phyloP scores from a whole-genome alignment of 2,113 vertebrate genomes.

The Pterocles orientalis region DNA sequence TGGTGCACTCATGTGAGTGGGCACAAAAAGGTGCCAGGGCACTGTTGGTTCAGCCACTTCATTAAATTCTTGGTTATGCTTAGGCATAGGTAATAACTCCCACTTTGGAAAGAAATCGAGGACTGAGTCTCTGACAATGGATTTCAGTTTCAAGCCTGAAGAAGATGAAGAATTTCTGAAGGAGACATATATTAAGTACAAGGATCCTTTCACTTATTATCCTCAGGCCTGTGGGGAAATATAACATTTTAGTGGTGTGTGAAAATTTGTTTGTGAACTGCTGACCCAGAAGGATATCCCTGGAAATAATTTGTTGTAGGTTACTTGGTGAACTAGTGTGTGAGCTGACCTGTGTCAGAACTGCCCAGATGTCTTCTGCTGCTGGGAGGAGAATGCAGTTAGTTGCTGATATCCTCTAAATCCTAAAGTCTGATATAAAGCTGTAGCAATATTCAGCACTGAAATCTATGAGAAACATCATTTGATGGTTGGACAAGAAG shows the following conservation, averaged over 20 bases:
- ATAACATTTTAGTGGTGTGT: not conserved
- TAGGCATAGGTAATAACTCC: not conserved
- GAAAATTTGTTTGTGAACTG: conserved; percentile 21
- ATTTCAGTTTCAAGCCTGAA: not conserved
- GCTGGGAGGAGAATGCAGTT: not conserved
- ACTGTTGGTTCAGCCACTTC: not conserved
- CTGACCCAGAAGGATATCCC: not conserved
- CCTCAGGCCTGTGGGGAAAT: not conserved
- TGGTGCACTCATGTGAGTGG: not conserved
- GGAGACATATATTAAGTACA: not conserved
- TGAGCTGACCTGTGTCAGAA: not conserved
- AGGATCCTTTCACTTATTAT: not conserved
- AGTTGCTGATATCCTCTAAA: not conserved
- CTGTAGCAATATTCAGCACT: not conserved
- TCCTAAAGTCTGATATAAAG: not conserved
- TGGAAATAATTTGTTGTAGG: not conserved
- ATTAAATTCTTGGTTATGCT: not conserved
- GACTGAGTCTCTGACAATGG: not conserved
- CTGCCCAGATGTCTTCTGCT: not conserved
- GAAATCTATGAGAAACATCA: not conserved
- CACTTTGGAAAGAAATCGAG: not conserved
- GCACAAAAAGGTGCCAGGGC: not conserved
- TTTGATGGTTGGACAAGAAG: not conserved
- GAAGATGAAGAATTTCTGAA: not conserved
- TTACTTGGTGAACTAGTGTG: not conserved